phyloP scores from a whole-genome alignment of 2,797 vertebrate genomes.

The Epinephelus malabaricus region DNA sequence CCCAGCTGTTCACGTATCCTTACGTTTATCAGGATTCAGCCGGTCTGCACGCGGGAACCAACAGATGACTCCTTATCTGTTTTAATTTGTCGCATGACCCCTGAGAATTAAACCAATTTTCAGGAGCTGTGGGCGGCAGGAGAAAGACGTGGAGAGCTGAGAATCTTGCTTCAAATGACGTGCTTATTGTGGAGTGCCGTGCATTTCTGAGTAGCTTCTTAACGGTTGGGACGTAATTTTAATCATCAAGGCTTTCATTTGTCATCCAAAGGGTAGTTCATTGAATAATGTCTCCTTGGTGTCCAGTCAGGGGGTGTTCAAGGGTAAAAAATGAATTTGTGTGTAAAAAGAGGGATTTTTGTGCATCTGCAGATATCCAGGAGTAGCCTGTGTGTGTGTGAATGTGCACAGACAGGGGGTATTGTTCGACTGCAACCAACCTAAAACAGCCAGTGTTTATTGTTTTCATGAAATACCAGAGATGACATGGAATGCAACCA shows the following conservation, averaged over 20 bases:
- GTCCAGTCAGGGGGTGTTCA: neutral
- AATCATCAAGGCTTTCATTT: constrained; percentile 1
- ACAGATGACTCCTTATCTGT: constrained; percentile 82
- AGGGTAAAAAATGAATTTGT: neutral
- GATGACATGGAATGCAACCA: constrained; percentile 52
- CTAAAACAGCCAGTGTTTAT: constrained; percentile 58
- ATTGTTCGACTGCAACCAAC: constrained; percentile 46
- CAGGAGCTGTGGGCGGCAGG: constrained; percentile 36
- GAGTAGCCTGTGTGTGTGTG: constrained; percentile 19
- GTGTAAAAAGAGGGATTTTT: constrained; percentile 3
- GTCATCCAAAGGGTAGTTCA: neutral
- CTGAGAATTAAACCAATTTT: constrained; percentile 79
- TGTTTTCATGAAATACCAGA: constrained; percentile 72
- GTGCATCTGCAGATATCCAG: neutral
- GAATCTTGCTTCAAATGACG: constrained; percentile 40
- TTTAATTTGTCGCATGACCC: constrained; percentile 84
- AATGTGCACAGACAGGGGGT: constrained; percentile 24
- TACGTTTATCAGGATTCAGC: constrained; percentile 61
- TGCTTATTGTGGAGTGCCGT: constrained; percentile 8
- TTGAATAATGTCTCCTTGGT: neutral
- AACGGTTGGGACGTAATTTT: neutral
- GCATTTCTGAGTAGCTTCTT: constrained; percentile 1
- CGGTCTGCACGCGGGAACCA: constrained; percentile 62
- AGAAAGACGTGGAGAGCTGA: constrained; percentile 25
- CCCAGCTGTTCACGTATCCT: constrained; percentile 68